A percentile compares a stretch with the other conserved stretches of the same genome.
These are phyloP conservation scores for Trachythela sp. DNA, from an alignment of 64 coral and sea anemone species.

Conservation along the genomic window DNA sequence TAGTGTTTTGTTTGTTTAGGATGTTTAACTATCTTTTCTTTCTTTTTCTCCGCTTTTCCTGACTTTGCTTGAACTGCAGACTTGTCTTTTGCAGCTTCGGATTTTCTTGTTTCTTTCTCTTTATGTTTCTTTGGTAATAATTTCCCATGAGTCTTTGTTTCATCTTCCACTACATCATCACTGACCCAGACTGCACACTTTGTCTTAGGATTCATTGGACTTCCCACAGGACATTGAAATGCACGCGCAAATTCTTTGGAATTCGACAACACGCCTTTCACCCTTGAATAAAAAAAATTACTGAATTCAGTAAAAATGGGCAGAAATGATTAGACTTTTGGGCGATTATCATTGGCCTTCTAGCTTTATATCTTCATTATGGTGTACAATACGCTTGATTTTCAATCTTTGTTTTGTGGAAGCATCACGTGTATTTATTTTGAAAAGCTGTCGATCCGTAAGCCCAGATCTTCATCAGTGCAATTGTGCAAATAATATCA, in stretches of 20 bases:
- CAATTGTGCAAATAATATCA: no score
- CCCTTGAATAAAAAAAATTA: conserved; percentile 43
- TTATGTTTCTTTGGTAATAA: neutral
- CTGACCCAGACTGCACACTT: conserved; percentile 82
- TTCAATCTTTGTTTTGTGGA: no score
- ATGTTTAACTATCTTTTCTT: neutral
- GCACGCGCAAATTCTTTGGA: conserved; percentile 82
- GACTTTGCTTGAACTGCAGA: neutral
- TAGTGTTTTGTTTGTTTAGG: no score
- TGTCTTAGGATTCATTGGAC: conserved; percentile 70
- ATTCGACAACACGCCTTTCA: conserved; percentile 90
- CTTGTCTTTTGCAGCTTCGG: neutral
- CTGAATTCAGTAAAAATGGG: no score
- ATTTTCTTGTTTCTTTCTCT: neutral
- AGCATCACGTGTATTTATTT: no score
- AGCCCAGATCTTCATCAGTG: no score
- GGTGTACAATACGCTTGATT: no score
- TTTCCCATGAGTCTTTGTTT: conserved; percentile 11
- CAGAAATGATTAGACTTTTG: no score
- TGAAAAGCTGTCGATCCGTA: no score
- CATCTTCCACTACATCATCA: neutral
- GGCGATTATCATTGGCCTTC: no score
- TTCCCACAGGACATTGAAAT: conserved; percentile 65
- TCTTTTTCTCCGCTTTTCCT: neutral
- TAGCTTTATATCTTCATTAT: no score